phyloP scores from a whole-genome alignment of 2,888 invertebrate genomes.

The Atrina japonica region DNA sequence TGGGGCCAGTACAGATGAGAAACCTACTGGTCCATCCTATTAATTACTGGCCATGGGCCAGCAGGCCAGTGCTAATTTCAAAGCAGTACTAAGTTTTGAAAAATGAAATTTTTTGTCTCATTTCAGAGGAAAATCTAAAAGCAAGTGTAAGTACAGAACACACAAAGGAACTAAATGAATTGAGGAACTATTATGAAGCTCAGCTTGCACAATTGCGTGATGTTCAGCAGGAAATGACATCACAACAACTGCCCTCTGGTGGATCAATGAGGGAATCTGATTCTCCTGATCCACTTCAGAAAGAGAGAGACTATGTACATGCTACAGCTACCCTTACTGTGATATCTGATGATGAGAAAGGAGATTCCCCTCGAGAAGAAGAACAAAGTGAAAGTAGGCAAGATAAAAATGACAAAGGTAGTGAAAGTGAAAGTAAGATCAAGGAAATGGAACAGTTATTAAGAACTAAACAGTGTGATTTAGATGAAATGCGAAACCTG shows the following conservation, averaged over 20 bases:
- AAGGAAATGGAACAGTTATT: slow-evolving; percentile 35
- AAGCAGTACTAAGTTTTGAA: too few species aligned
- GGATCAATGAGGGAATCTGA: neutral
- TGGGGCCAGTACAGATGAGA: too few species aligned
- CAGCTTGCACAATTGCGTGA: slow-evolving; percentile 23
- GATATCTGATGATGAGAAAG: slow-evolving; percentile 57
- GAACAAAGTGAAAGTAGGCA: slow-evolving; percentile 11
- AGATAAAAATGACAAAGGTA: slow-evolving; percentile 12
- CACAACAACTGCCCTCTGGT: slow-evolving; percentile 10
- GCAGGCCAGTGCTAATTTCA: too few species aligned
- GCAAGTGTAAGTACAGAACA: slow-evolving; percentile 49
- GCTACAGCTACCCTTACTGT: slow-evolving; percentile 59
- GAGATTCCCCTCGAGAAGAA: slow-evolving; percentile 39
- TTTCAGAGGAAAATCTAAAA: slow-evolving; percentile 50
- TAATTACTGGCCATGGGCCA: too few species aligned
- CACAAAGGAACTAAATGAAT: slow-evolving; percentile 56
- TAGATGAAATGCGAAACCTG: slow-evolving; percentile 51
- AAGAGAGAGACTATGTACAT: slow-evolving; percentile 61
- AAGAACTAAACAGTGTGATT: slow-evolving; percentile 35
- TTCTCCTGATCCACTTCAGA: slow-evolving; percentile 25
- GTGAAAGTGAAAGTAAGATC: slow-evolving; percentile 38
- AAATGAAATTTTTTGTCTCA: too few species aligned
- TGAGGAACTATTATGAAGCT: slow-evolving; percentile 59
- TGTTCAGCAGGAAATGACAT: slow-evolving; percentile 8
- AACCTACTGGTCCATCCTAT: too few species aligned